A percentile compares a stretch with the other conserved stretches of the same genome.
Conservation (phyloP, 2,797 vertebrate species). For the Dendrocincla tyrannina region DNA sequence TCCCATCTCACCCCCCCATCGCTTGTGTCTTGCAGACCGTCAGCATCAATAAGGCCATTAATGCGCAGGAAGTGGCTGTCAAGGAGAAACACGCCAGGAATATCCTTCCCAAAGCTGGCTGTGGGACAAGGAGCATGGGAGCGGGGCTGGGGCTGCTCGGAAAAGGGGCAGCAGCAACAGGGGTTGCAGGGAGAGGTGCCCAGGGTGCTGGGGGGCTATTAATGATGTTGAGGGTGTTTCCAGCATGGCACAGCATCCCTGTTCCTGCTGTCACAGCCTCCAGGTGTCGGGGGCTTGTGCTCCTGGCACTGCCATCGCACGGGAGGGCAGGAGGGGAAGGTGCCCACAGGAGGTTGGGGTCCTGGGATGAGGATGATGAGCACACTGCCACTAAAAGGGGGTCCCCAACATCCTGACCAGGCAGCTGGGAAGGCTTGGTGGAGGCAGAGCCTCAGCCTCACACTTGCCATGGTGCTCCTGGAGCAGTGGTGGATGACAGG, state of each 20-base stretch:
- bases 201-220: not conserved
- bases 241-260: fast-evolving
- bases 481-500: fast-evolving
- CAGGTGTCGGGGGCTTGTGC: not conserved
- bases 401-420: not conserved
- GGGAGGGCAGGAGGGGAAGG: not conserved
- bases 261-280: not conserved
- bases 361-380: not conserved
- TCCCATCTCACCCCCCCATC: not conserved
- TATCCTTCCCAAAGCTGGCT: conserved; percentile 84
- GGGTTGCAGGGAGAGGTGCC: not conserved
- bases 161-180: not conserved
- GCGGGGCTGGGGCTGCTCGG: not conserved
- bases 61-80: conserved; percentile 97
- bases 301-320: not conserved
- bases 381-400: not conserved
- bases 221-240: not conserved
- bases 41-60: conserved; percentile 99
- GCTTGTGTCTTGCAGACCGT: conserved; percentile 85
- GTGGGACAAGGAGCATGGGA: not conserved
- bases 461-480: fast-evolving
- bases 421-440: fast-evolving
- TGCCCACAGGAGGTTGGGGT: not conserved
- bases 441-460: not conserved
- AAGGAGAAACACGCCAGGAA: conserved; percentile 99